Evolutionary conservation across 2,113 vertebrate genomes (phyloP).

Genomic region (Gadus chalcogrammus): DNA sequence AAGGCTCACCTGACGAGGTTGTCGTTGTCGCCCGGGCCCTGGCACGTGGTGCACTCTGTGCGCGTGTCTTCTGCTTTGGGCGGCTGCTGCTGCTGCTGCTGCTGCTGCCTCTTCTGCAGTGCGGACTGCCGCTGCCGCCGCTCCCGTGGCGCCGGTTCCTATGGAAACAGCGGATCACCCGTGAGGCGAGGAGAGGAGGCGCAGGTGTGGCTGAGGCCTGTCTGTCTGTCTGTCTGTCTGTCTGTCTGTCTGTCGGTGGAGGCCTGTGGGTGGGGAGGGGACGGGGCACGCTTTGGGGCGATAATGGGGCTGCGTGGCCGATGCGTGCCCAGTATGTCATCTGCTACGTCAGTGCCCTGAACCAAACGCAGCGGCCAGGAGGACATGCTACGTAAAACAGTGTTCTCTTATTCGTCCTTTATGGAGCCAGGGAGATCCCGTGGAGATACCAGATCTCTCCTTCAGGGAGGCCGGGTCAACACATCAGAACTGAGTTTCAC

Average conservation of each 20-base stretch:
- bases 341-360: no score
- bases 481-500: no score
- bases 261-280: not conserved
- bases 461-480: no score
- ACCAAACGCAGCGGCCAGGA: no score
- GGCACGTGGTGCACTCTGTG: conserved; percentile 92
- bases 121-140: conserved; percentile 87
- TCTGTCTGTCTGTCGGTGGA: not conserved
- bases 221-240: not conserved
- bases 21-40: conserved; percentile 93
- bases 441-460: no score
- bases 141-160: conserved; percentile 90
- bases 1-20: conserved; percentile 91
- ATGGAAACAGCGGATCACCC: conserved; percentile 64
- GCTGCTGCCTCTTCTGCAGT: conserved; percentile 92
- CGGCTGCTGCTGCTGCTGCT: conserved; percentile 44
- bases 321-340: no score
- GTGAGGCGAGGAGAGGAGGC: not conserved
- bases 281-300: conserved; percentile 2
- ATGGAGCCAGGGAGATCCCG: no score
- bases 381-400: no score
- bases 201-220: not conserved
- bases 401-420: no score
- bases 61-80: conserved; percentile 91
- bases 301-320: not conserved